Evolutionary conservation across 2,888 invertebrate species (phyloP), one percentile per base, ranked within the genome.

Genomic region (Neoaliturus tenellus): DNA sequence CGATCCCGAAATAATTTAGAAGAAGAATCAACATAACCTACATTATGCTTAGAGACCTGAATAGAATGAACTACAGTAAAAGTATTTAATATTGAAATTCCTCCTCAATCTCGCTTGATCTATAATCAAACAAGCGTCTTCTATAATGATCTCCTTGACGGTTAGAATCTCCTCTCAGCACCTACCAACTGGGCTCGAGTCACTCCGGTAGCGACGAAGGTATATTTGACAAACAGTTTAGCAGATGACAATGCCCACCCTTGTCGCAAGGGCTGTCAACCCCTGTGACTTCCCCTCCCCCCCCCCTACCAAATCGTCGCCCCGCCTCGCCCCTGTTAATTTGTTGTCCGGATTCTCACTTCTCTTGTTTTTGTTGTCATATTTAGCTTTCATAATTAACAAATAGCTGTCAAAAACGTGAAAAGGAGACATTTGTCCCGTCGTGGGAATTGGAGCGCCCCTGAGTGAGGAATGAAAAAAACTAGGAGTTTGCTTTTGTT

Each of bases 311-410:
- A 31, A 8, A 6, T n/a, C 28, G 25, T 69, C 35, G 20, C 71
- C 39, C 75, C 44, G 75, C n/a, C n/a, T n/a, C n/a, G n/a, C n/a
- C n/a, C n/a, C n/a, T 41, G 75, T 75, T 71, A 71, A 71, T 71
- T 71, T 71, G 71, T 71, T 39, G 71, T 39, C 35, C 23, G 14
- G 62, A 62, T 35, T 75, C 75, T 25, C 39, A 75, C 75, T 75
- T 75, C 75, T 44, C 75, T 44, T 75, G 75, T 75, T 75, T 75
- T 75, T 75, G 75, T 75, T 75, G 75, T 75, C 31, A 28, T 75
- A 75, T 48, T 75, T 69, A 69, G 75, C 44, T 31, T 35, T 71
- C 71, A 35, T 39, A 71, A 71, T 71, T 71, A 71, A 71, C 71
- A 39, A 35, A 39, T 39, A 35, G 35, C 69, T 69, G 39, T 39